Conservation (phyloP, 2,113 vertebrate genomes). For the Sardina pilchardus region DNA sequence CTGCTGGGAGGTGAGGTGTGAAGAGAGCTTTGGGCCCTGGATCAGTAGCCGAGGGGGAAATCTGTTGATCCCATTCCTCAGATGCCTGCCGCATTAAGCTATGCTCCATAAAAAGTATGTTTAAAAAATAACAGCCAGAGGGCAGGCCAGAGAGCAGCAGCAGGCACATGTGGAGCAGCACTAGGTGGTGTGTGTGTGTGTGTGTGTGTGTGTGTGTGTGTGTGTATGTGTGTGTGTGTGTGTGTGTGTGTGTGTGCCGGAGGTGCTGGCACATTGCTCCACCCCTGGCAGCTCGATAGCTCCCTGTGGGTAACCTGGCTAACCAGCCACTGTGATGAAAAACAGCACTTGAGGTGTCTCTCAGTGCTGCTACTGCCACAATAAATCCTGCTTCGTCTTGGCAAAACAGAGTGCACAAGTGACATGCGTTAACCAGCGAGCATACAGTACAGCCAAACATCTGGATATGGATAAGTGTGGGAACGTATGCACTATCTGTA, state of each 20-base stretch:
- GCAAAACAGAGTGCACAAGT: background rate
- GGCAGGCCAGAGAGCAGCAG: background rate
- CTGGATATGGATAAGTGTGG: too few species aligned
- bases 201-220: background rate
- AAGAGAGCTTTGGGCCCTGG: background rate
- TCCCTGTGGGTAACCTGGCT: background rate
- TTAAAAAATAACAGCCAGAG: background rate
- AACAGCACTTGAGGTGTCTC: background rate
- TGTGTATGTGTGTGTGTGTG: background rate
- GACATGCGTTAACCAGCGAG: background rate
- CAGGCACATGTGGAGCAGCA: background rate
- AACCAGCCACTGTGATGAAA: background rate
- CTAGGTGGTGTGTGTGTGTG: background rate
- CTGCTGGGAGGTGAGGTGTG: background rate
- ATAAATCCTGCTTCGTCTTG: background rate
- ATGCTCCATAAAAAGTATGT: conserved; percentile 15
- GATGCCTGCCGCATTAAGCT: conserved; percentile 26
- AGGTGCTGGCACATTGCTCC: background rate
- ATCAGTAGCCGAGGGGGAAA: conserved; percentile 20
- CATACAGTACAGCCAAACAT: background rate
- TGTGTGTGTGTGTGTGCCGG: background rate
- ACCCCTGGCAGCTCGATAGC: background rate
- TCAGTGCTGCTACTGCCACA: background rate
- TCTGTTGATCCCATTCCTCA: conserved; percentile 33
- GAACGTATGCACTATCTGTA: background rate